phyloP scores from a whole-genome alignment of 30 jellyfish, hydroid and myxozoan species.

The Aurelia sp. region DNA sequence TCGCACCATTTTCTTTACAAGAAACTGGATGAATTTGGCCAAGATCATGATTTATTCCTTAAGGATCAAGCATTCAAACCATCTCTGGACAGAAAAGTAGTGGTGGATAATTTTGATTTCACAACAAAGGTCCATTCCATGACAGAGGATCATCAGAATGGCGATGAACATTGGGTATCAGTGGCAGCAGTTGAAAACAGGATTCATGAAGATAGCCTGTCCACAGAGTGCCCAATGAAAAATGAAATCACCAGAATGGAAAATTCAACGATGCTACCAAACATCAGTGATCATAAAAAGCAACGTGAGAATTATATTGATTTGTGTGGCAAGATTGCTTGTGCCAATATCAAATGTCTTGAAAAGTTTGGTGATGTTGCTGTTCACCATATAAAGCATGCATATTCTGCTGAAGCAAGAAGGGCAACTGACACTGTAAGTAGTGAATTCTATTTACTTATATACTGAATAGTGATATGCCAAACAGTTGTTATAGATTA shows the following conservation, averaged over 20 bases:
- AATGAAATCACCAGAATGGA: not conserved
- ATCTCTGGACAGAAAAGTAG: slow-evolving; percentile 10
- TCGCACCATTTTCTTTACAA: not conserved
- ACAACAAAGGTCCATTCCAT: slow-evolving; percentile 29
- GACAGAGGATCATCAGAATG: slow-evolving; percentile 31
- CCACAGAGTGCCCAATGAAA: not conserved
- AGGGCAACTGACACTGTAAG: slow-evolving; percentile 20
- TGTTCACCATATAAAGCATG: slow-evolving; percentile 27
- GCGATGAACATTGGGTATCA: slow-evolving; percentile 29
- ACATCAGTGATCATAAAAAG: slow-evolving; percentile 10
- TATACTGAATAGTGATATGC: not conserved
- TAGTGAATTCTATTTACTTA: slow-evolving; percentile 1
- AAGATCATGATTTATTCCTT: not conserved
- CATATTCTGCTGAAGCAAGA: slow-evolving; percentile 8
- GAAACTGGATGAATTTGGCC: slow-evolving; percentile 6
- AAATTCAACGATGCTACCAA: slow-evolving; percentile 12
- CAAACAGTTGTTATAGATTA: not conserved
- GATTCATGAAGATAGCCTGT: slow-evolving; percentile 16
- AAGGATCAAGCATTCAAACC: slow-evolving; percentile 1
- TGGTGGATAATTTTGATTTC: slow-evolving; percentile 30
- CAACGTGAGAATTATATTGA: slow-evolving; percentile 30
- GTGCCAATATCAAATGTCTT: slow-evolving; percentile 14
- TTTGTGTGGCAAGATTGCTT: slow-evolving; percentile 28
- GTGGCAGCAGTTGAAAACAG: slow-evolving; percentile 27
- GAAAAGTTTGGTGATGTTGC: slow-evolving; percentile 21